A percentile compares a stretch with the other conserved stretches of the same genome.
These are phyloP conservation scores for Xenops minutus DNA, from an alignment of 2,797 vertebrate species.

Conservation along the genomic window DNA sequence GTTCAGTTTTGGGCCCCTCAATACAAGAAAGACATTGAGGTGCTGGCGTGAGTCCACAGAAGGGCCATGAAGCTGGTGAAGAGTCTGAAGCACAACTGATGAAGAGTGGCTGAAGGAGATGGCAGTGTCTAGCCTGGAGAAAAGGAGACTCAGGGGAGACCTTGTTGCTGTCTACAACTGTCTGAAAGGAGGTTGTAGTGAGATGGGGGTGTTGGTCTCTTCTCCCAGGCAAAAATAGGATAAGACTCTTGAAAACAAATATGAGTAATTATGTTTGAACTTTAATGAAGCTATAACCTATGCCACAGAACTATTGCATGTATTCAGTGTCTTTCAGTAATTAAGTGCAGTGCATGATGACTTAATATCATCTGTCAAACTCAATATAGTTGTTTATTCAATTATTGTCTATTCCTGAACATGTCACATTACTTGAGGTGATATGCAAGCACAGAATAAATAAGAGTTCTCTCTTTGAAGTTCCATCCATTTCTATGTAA, in stretches of 20 bases:
- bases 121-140: background rate
- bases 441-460: background rate
- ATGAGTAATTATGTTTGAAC: background rate
- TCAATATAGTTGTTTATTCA: background rate
- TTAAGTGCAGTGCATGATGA: background rate
- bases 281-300: background rate
- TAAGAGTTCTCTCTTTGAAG: background rate
- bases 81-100: background rate
- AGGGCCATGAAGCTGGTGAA: background rate
- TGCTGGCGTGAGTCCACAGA: background rate
- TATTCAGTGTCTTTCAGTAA: background rate
- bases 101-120: background rate
- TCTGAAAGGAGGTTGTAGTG: background rate
- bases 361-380: background rate
- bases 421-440: background rate
- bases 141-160: background rate
- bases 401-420: background rate
- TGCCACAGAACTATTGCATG: background rate
- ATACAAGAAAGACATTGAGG: rapidly evolving
- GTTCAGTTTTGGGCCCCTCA: background rate
- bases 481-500: background rate
- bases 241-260: background rate
- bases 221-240: background rate
- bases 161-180: background rate
- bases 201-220: background rate